Evolutionary conservation across 2,113 vertebrate species (phyloP), one percentile per base, ranked within the genome.

Genomic region (Leucopsar rothschildi): DNA sequence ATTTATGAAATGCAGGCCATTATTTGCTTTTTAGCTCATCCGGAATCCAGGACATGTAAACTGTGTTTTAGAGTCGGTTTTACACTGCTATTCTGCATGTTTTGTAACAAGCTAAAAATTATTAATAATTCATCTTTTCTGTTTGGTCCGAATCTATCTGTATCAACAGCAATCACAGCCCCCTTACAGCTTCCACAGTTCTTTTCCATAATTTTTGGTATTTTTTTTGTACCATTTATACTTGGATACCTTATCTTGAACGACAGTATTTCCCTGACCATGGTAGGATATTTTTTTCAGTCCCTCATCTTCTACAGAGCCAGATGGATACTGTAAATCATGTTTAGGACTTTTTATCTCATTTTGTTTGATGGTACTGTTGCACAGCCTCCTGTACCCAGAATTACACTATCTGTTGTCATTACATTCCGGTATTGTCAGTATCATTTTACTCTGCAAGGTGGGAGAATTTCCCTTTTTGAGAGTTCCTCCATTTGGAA

Each of bases 11-110:
- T 76, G 81, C 85, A 82, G 83, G 40, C 88, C 3, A 40, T 92
- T 96, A 92, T 89, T 92, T 93, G 45, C 42, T 91, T 72, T 81
- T 95, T 96, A 92, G 88, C 65, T 94, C 93, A 94, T 96, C 90
- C 35, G 52, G 88, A 96, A 95, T 96, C 88, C 91, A 82, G 78
- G 59, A 45, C 63, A 45, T 88, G n/a, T 55, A 84, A 92, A 88
- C 45, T 83, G 61, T 82, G 49, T 71, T 95, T 91, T 95, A 52
- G 52, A 88, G 69, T 75, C 75, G 69, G 39, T 53, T 96, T 82
- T 92, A 87, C 59, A 53, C 53, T 83, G 83, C 50, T 93, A 56
- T 79, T 91, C 75, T 53, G 20, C 68, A 64, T 73, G 53, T 94
- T 94, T 94, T 94, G 61, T 93, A 91, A 83, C 71, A 82, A 93